Percentiles rank a stretch among this genome's conserved stretches.
Evolutionary conservation across 2,888 invertebrate genomes (phyloP).

Genomic region (Lypha dubia): DNA sequence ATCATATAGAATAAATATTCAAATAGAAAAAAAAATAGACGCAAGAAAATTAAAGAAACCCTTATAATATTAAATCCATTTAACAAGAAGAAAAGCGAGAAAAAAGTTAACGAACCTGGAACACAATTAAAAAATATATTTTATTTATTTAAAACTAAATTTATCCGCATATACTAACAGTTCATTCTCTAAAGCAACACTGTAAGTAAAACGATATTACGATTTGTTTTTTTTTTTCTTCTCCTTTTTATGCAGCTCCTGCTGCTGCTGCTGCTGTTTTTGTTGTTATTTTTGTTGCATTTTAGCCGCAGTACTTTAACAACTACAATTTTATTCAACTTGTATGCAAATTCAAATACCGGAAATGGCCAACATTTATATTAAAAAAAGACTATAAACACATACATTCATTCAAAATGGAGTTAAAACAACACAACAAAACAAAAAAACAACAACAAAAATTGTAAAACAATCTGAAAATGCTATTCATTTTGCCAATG

Average conservation of each 20-base stretch:
- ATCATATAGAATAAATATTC: conserved; percentile 24
- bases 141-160: conserved; percentile 47
- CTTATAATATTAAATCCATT: conserved; percentile 35
- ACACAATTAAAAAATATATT: conserved; percentile 62
- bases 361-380: conserved; percentile 72
- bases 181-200: conserved; percentile 19
- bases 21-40: background rate
- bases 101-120: conserved; percentile 21
- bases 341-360: conserved; percentile 75
- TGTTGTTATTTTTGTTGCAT: conserved; percentile 53
- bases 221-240: no score
- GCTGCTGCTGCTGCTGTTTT: conserved; percentile 5
- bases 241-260: background rate
- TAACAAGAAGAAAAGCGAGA: conserved; percentile 8
- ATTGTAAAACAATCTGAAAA: conserved; percentile 38
- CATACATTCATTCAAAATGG: conserved; percentile 35
- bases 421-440: conserved; percentile 44
- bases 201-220: conserved; percentile 43
- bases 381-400: conserved; percentile 28
- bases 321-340: conserved; percentile 65
- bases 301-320: conserved; percentile 64
- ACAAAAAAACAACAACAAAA: background rate
- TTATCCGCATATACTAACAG: conserved; percentile 25
- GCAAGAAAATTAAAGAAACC: background rate
- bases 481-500: conserved; percentile 38